Percentiles rank a stretch among this genome's conserved stretches.
These are phyloP conservation scores for Atherinosoma microstoma DNA, from an alignment of 2,797 vertebrate genomes.

Conservation along the genomic window DNA sequence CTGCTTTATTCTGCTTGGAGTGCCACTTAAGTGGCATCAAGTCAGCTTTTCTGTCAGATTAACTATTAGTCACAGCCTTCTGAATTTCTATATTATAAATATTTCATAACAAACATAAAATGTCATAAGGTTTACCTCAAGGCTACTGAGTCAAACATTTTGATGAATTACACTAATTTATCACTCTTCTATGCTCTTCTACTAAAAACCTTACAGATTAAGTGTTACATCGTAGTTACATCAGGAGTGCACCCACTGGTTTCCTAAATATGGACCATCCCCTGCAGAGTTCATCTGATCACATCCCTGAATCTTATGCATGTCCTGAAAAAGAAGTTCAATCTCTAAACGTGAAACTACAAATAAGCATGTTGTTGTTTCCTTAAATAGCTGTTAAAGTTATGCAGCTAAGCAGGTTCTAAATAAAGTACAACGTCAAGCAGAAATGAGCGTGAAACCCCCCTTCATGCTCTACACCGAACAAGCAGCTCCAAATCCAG, in stretches of 20 bases:
- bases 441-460: conserved; percentile 58
- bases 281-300: conserved; percentile 28
- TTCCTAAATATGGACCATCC: conserved; percentile 42
- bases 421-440: conserved; percentile 66
- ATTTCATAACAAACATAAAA: conserved; percentile 23
- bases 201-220: conserved; percentile 40
- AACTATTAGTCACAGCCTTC: conserved; percentile 18
- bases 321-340: conserved; percentile 27
- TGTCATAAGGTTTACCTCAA: conserved; percentile 17
- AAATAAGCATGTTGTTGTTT: conserved; percentile 30
- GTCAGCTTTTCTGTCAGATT: conserved; percentile 49
- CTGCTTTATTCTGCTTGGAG: conserved; percentile 17
- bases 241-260: conserved; percentile 29
- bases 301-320: conserved; percentile 24
- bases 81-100: background rate
- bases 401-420: conserved; percentile 39
- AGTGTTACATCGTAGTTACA: conserved; percentile 52
- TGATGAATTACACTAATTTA: background rate
- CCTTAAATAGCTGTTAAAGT: conserved; percentile 32
- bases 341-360: background rate
- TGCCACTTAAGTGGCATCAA: conserved; percentile 9
- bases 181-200: conserved; percentile 7
- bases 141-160: conserved; percentile 1
- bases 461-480: conserved; percentile 50
- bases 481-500: conserved; percentile 58